Base-by-base conservation (phyloP, 2,888 invertebrate species). In the Drosophila mulleri region DNA sequence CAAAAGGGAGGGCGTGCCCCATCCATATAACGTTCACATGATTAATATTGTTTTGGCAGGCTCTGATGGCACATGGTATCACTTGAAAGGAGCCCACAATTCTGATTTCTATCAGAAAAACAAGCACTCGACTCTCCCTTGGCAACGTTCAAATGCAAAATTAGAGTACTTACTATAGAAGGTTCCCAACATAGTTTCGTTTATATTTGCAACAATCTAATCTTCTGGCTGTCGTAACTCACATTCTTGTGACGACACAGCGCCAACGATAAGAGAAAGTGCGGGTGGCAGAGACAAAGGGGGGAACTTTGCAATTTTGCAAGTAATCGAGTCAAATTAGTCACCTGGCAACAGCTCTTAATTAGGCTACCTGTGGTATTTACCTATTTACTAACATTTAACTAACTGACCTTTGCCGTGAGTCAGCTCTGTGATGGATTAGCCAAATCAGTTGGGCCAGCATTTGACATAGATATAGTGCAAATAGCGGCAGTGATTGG, bases 211-310 rank as follows among this genome's bases (percentile, higher is more conserved):
- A 72, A 68, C 67, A 85, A 84, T 84, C 84, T 84, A 83, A 84
- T 88, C 84, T 16, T 60, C n/a, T 42, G 48, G 32, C 80, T 67
- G 64, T 71, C 50, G 64, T 11, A 59, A 35, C 52, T 61, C 44
- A 75, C 72, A 88, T 75, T 79, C 78, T 68, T 68, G 79, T 81
- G 88, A 72, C 85, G 84, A 83, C 83, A 88, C 85, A 41, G 59
- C 53, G 81, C 73, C 85, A 35, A 53, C 50, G 85, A 83, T 87
- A 87, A 67, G 47, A n/a, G 20, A 20, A 35, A 6, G 35, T 20
- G 52, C 9, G 16, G 11, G 7, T 4, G 29, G 20, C 9, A 65
- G 48, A 16, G 26, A 16, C 20, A 0, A 9, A 18, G 16, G 47
- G n/a, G 53, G 65, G 52, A 63, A 53, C 59, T 53, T 59, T 52